These are phyloP conservation scores for Nemotelus pantherinus DNA, from an alignment of 2,888 invertebrate species.

Conservation along the genomic window DNA sequence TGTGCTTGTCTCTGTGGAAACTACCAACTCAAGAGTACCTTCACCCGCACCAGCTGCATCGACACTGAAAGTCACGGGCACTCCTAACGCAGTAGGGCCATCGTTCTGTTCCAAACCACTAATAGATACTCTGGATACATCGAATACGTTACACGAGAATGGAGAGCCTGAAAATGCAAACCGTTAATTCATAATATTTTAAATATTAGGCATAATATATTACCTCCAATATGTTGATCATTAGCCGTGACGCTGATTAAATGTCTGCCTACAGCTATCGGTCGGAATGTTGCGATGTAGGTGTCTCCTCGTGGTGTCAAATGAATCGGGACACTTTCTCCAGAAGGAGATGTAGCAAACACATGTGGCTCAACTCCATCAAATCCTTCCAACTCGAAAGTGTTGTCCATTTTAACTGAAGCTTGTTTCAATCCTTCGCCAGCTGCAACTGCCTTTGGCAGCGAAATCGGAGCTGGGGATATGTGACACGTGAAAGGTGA, in stretches of 20 bases:
- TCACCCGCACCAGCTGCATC: constrained; percentile 96
- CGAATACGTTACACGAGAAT: constrained; percentile 93
- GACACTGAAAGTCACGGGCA: constrained; percentile 90
- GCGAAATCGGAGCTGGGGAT: constrained; percentile 67
- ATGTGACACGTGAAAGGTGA: constrained; percentile 95
- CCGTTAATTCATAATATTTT: not conserved
- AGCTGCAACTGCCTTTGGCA: constrained; percentile 69
- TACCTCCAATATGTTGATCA: constrained; percentile 81
- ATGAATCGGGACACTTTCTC: constrained; percentile 79
- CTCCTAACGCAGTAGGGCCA: constrained; percentile 71
- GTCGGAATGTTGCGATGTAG: constrained; percentile 83
- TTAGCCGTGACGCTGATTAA: constrained; percentile 84
- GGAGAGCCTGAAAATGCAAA: constrained; percentile 73
- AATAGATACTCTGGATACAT: constrained; percentile 83
- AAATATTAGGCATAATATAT: not conserved
- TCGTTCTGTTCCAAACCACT: constrained; percentile 71
- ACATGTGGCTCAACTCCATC: constrained; percentile 74
- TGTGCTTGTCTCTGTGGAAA: constrained; percentile 88
- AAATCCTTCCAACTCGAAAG: constrained; percentile 69
- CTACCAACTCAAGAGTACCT: constrained; percentile 90
- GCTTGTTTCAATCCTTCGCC: constrained; percentile 64
- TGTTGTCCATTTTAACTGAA: constrained; percentile 66
- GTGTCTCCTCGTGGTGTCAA: constrained; percentile 74
- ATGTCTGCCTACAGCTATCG: constrained; percentile 88
- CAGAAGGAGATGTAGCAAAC: constrained; percentile 84